Evolutionary conservation across 2,888 invertebrate genomes (phyloP), one percentile per base, ranked within the genome.

Genomic region (Melanchra persicariae): DNA sequence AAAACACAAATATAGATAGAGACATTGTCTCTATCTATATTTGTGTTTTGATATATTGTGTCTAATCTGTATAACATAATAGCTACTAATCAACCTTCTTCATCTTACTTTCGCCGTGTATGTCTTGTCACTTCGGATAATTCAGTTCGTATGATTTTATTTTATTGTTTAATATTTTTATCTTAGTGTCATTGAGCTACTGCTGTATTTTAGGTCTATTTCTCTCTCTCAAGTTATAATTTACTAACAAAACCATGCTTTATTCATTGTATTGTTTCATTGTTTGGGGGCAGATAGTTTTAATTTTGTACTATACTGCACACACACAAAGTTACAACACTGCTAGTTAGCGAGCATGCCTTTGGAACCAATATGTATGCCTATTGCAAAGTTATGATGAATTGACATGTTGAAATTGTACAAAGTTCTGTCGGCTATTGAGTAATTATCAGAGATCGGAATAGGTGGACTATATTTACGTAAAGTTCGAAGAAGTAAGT

Each of bases 271-370:
- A 19, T 19, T 15, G 49, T 51, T 26, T 19, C 49, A 17, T 24
- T 15, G 1, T 60, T 55, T 49, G 74, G 49, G 57, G 43, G 24
- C 26, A 37, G 19, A 22, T 37, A 60, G 30, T 75, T 66, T 4
- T 43, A 54, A 34, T 15, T 22, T 34, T 26, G 6, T 54, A 22
- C 12, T 65, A 52, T 40, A 75, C 67, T 67, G 67, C 52, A 75
- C 58, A 58, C 52, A 67, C 45, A 67, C 37, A 47, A 17, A 51
- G 3, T 24, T 15, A 70, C 24, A 34, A 43, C 12, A 24, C 19
- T 26, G 7, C 9, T 3, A 55, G 4, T 40, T 37, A 12, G 19
- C 7, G 26, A 40, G 19, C 8, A 26, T 52, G 17, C 51, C 12
- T 19, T 10, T 24, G 26, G 8, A 34, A 26, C 7, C 5, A 30